Evolutionary conservation across 2,113 vertebrate species (phyloP).

Genomic region (Periophthalmus modestus): DNA sequence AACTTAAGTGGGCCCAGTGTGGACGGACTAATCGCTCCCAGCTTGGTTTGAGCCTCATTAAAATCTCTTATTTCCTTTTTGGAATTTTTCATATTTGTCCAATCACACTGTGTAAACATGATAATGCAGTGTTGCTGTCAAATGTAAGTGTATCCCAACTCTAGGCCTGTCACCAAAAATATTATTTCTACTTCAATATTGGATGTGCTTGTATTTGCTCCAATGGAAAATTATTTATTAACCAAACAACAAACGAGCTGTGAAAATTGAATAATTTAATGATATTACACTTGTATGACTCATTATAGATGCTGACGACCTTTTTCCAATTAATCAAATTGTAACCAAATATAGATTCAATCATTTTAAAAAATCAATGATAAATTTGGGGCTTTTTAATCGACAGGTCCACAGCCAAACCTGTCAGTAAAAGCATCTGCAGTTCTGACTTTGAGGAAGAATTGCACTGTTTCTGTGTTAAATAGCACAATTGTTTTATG

Average conservation of each 20-base stretch:
- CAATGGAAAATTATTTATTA: no score
- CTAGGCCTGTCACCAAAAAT: no score
- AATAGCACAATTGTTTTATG: no score
- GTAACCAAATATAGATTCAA: neutral
- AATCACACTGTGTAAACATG: neutral
- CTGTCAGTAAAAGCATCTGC: neutral
- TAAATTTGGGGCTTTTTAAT: no score
- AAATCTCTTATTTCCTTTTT: constrained; percentile 19
- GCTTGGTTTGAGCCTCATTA: constrained; percentile 57
- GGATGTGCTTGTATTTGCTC: no score
- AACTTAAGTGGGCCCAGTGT: constrained; percentile 48
- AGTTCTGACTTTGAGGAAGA: neutral
- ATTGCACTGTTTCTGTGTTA: neutral
- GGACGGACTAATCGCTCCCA: constrained; percentile 69
- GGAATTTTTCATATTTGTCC: constrained; percentile 5
- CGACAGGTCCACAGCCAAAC: neutral
- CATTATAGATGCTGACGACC: no score
- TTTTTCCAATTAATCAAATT: neutral
- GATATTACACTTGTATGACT: no score
- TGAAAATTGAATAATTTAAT: no score
- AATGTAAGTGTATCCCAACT: neutral
- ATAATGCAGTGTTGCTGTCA: neutral
- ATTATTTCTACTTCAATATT: no score
- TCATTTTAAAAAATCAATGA: neutral
- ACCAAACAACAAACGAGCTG: no score